Evolutionary conservation across 92 coral and sea anemone species (phyloP), one percentile per base, ranked within the genome.

Genomic region (Heteractis magnifica): DNA sequence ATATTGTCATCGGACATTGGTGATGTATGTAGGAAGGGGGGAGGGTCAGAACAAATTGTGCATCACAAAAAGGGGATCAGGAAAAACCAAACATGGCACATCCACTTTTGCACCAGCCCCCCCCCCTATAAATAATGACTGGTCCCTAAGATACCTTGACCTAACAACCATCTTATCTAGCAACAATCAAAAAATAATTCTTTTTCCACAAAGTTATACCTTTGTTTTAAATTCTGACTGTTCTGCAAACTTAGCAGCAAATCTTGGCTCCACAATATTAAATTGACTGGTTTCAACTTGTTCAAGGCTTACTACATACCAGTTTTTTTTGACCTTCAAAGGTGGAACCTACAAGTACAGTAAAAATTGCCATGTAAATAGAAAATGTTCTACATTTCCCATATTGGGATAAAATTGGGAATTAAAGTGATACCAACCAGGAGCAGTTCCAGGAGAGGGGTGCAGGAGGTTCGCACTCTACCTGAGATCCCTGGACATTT

Each of bases 341-440:
- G 97, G 97, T 49, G 97, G 94, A 65, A 93, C 70, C 97, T 93
- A 77, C 6, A 76, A 55, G 77, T 18, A 53, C 11, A 59, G 8
- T 3, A 18, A 8, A 55, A 18, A 20, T 18, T 62, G 3, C 20
- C 0, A 62, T 62, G 0, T 18, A 62, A 4, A 3, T 4, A 7
- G 70, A 9, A 7, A n/a, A 20, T 34, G 44, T 34, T 34, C 44
- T 34, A 34, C 44, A 34, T 34, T 34, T 34, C 44, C 44, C 44
- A 34, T 34, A 34, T 34, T 34, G 44, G 44, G 3, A 34, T 2
- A 34, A 34, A 34, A 34, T 34, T 34, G 44, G 44, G 3, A 34
- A 34, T 34, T 34, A 34, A 34, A 2, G 2, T 1, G 44, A 34
- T 34, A 34, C 44, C 44, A 34, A 2, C 44, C 44, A 34, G 26